Evolutionary conservation across 2,888 invertebrate species (phyloP).

Genomic region (Drosophila pseudotalamancana): DNA sequence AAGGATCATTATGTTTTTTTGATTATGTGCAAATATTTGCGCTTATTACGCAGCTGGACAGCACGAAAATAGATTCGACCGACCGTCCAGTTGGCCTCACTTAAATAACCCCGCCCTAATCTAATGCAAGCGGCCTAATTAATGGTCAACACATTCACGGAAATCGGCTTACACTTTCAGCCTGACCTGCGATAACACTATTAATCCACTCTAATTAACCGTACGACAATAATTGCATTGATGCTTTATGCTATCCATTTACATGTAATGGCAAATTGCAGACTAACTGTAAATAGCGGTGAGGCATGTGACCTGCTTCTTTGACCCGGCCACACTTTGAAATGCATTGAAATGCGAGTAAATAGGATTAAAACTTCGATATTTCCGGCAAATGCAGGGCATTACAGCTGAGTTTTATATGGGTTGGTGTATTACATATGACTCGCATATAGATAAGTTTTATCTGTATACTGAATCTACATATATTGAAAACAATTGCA

Average conservation of each 20-base stretch:
- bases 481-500: too few species aligned
- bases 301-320: neutral
- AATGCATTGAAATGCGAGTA: neutral
- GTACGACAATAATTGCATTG: slow-evolving; percentile 1
- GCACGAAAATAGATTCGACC: slow-evolving; percentile 33
- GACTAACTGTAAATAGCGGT: neutral
- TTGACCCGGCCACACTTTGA: neutral
- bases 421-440: too few species aligned
- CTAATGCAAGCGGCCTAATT: slow-evolving; percentile 28
- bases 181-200: slow-evolving; percentile 5
- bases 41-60: slow-evolving; percentile 59
- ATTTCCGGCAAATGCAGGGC: too few species aligned
- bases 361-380: too few species aligned
- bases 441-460: too few species aligned
- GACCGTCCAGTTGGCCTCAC: neutral
- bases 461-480: too few species aligned
- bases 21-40: slow-evolving; percentile 77
- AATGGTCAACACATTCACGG: slow-evolving; percentile 28
- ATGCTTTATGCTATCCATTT: neutral
- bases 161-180: slow-evolving; percentile 26
- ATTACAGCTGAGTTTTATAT: too few species aligned
- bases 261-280: neutral
- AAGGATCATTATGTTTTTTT: slow-evolving; percentile 56
- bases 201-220: slow-evolving; percentile 25
- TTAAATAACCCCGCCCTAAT: neutral